Base-by-base conservation (phyloP, 2,113 vertebrate genomes). In the Castor canadensis region DNA sequence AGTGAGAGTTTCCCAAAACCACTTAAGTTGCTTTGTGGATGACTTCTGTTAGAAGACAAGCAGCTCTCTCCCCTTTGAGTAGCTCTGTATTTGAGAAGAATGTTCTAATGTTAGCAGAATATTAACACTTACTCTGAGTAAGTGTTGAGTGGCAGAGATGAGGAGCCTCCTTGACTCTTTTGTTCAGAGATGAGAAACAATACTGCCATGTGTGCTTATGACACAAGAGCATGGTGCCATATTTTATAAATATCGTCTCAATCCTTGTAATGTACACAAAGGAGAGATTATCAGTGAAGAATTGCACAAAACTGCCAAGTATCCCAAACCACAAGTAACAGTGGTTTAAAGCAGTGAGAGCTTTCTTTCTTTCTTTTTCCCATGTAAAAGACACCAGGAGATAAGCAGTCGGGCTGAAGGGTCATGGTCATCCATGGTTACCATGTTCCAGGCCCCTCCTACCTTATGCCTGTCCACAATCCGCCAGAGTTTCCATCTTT, bases 31-130 rank as follows among this genome's bases (percentile, higher is more conserved):
- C 38, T 45, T 38, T 45, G 56, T 89, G 60, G 86, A 77, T 38
- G 19, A 9, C 52, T 35, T 71, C 11, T 62, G 89, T 92, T 49
- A 95, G 90, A 60, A 94, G 87, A 66, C 5, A 64, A 67, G 30
- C 35, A 17, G 76, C 52, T 43, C 67, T 66, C 19, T 17, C 0
- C 1, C 2, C 26, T 11, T 8, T 17, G 60, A 62, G 10, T 62
- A 62, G 60, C 10, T 62, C 26, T 62, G 5, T 7, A 3, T 62
- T 62, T 62, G 49, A 30, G 40, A 76, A 54, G n/a, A 9, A 19
- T 89, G 32, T 62, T 82, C 69, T 82, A 54, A 64, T 32, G 35
- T 64, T 89, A 35, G 80, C 26, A 15, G 54, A 58, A 66, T 72
- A 45, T 66, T 56, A 72, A 45, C 38, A 30, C 38, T 62, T 13